These are phyloP conservation scores for Glaucomys volans DNA, from an alignment of 2,113 vertebrate genomes.

Conservation along the genomic window DNA sequence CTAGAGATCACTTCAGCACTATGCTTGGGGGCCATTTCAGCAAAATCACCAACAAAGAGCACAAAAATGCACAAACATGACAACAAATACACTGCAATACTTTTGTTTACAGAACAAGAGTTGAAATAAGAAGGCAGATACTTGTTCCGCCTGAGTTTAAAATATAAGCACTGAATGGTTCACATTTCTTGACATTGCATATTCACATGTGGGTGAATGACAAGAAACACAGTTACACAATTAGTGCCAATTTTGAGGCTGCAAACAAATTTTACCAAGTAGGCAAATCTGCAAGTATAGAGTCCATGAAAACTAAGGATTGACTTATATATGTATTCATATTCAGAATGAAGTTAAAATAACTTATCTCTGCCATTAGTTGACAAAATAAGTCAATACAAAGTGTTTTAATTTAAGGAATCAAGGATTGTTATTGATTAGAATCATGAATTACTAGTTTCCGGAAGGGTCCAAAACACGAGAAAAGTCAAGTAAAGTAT, in stretches of 20 bases:
- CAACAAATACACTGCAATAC: not conserved
- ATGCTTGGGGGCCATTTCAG: not conserved
- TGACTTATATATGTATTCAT: not conserved
- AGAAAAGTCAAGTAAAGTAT: not conserved
- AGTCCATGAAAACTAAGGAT: not conserved
- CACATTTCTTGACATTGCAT: not conserved
- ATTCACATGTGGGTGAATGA: not conserved
- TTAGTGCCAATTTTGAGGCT: not conserved
- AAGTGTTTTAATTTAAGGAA: conserved; percentile 40
- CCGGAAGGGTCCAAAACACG: not conserved
- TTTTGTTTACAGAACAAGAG: not conserved
- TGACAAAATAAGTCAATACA: not conserved
- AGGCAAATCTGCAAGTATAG: not conserved
- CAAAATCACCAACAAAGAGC: not conserved
- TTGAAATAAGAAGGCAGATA: not conserved
- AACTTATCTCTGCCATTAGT: not conserved
- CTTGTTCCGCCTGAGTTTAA: not conserved
- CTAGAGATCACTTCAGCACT: not conserved
- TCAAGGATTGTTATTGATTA: conserved; percentile 1
- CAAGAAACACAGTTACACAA: not conserved
- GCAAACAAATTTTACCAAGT: not conserved
- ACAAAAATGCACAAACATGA: not conserved
- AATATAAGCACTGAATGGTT: not conserved
- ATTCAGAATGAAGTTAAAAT: not conserved
- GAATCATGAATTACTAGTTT: conserved; percentile 34